phyloP scores from a whole-genome alignment of 2,888 invertebrate genomes.

The Dasysyrphus albostriatus region DNA sequence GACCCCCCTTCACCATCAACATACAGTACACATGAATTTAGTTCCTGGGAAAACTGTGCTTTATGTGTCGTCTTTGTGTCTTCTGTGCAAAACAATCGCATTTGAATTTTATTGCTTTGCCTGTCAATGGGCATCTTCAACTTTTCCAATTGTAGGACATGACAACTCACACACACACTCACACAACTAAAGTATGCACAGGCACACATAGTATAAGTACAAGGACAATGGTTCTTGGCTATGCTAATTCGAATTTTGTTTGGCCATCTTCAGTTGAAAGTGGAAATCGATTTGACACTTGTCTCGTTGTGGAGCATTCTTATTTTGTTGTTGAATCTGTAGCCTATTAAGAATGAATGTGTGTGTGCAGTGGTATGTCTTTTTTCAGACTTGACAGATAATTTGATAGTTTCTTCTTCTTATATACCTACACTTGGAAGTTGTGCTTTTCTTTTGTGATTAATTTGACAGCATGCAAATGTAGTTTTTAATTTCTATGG shows the following conservation, averaged over 20 bases:
- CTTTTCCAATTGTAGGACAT: constrained; percentile 73
- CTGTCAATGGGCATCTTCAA: constrained; percentile 80
- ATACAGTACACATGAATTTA: constrained; percentile 7
- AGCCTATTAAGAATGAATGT: constrained; percentile 55
- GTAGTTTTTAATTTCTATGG: constrained; percentile 68
- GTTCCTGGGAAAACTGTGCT: constrained; percentile 29
- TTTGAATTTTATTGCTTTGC: constrained; percentile 83
- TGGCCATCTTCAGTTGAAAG: constrained; percentile 57
- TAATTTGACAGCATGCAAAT: constrained; percentile 71
- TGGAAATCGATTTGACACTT: constrained; percentile 73
- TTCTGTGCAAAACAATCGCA: constrained; percentile 79
- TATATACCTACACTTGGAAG: constrained; percentile 31
- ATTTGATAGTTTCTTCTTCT: constrained; percentile 68
- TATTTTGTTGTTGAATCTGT: constrained; percentile 29
- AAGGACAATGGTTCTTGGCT: constrained; percentile 73
- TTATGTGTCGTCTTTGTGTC: constrained; percentile 74
- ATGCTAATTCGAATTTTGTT: constrained; percentile 73
- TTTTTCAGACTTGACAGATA: constrained; percentile 58
- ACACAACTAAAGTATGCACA: not conserved
- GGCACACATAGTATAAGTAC: constrained; percentile 44
- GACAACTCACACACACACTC: constrained; percentile 27
- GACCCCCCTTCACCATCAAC: not conserved
- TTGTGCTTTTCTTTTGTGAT: constrained; percentile 39
- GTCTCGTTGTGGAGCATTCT: constrained; percentile 33
- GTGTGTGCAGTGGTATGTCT: constrained; percentile 15